These are phyloP conservation scores for Abscondita cerata DNA, from an alignment of 2,888 invertebrate species.

Conservation along the genomic window DNA sequence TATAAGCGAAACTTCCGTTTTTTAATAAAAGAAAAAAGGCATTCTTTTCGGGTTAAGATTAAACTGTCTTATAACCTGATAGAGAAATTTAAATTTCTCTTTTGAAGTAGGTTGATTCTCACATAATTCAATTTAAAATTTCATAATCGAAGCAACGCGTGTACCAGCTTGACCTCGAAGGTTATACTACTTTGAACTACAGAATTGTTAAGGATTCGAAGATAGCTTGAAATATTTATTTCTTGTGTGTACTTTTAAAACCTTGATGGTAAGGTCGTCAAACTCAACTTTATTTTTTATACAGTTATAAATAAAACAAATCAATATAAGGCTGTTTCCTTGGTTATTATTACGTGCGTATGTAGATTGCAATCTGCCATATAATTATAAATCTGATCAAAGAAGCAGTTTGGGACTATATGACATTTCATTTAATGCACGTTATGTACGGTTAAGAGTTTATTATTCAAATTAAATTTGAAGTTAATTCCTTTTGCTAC, in stretches of 20 bases:
- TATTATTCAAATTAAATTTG: too few relatives aligned
- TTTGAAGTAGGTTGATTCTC: constrained; percentile 12
- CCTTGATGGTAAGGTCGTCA: constrained; percentile 9
- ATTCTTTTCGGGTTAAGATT: too few relatives aligned
- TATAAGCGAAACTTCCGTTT: too few relatives aligned
- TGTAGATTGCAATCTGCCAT: not conserved
- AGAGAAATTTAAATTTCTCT: constrained; percentile 9
- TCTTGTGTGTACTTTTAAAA: constrained; percentile 4
- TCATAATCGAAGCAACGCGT: constrained; percentile 8
- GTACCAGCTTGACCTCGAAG: constrained; percentile 10
- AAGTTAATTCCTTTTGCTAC: not conserved
- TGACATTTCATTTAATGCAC: too few relatives aligned
- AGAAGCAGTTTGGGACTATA: too few relatives aligned
- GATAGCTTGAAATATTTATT: constrained; percentile 10
- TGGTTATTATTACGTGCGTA: not conserved
- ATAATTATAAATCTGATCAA: too few relatives aligned
- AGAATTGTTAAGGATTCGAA: constrained; percentile 7
- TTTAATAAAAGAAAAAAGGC: too few relatives aligned
- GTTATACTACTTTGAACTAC: constrained; percentile 10
- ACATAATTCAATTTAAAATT: constrained; percentile 12
- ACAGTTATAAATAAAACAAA: constrained; percentile 2
- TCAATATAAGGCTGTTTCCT: not conserved
- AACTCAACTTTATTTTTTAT: constrained; percentile 1
- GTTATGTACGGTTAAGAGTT: too few relatives aligned
- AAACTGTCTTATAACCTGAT: not conserved